phyloP scores from a whole-genome alignment of 2,113 vertebrate genomes.

The Chloebia gouldiae region DNA sequence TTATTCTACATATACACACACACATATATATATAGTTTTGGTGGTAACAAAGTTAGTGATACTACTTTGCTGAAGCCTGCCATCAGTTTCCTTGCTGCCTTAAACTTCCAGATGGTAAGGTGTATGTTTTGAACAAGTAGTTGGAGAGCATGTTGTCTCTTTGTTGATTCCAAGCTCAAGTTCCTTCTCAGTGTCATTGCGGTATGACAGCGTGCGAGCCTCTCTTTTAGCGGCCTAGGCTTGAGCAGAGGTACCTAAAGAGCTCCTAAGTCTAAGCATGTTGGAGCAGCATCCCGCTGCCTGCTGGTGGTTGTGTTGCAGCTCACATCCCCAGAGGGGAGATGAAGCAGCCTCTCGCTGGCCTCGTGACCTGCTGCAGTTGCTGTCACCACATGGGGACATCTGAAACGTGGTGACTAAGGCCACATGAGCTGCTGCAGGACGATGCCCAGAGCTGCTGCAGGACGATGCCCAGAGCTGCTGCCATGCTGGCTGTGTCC shows the following conservation, averaged over 20 bases:
- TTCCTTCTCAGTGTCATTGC: neutral
- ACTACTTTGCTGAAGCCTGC: neutral
- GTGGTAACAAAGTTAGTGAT: neutral
- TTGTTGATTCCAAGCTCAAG: neutral
- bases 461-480: neutral
- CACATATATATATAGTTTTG: neutral
- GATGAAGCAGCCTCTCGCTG: neutral
- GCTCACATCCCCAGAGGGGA: rapidly evolving
- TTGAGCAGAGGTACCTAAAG: neutral
- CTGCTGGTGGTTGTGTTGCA: rapidly evolving
- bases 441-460: neutral
- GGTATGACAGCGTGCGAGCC: rapidly evolving
- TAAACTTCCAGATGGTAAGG: neutral
- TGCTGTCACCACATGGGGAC: neutral
- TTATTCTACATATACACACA: neutral
- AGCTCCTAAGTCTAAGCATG: neutral
- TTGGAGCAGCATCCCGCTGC: neutral
- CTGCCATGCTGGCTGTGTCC: neutral
- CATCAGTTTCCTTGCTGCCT: neutral
- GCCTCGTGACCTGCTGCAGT: neutral
- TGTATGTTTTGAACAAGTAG: neutral
- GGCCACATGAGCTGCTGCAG: neutral
- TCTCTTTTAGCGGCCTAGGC: neutral
- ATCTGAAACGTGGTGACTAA: rapidly evolving
- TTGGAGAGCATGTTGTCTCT: neutral